Percentiles rank a stretch among this genome's conserved stretches.
These are phyloP conservation scores for Temnothorax longispinosus DNA, from an alignment of 1,140 invertebrate species.

Conservation along the genomic window DNA sequence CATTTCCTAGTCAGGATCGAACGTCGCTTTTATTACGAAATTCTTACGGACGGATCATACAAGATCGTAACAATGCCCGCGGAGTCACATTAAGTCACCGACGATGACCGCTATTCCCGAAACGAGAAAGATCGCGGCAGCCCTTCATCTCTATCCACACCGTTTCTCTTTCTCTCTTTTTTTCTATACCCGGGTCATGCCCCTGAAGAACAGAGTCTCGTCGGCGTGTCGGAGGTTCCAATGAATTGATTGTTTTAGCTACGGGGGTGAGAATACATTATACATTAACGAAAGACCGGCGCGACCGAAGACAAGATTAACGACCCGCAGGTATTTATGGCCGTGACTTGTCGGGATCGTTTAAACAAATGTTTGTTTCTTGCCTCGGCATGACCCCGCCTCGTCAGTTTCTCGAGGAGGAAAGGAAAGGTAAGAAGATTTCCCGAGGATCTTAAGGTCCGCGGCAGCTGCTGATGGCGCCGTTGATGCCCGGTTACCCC, in stretches of 20 bases:
- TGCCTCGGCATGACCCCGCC: constrained; percentile 53
- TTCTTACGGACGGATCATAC: constrained; percentile 7
- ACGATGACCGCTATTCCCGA: constrained; percentile 19
- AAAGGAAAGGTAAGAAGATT: constrained; percentile 34
- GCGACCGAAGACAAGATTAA: constrained; percentile 78
- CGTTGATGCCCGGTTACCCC: constrained; percentile 49
- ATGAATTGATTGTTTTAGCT: constrained; percentile 79
- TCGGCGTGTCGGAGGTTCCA: constrained; percentile 46
- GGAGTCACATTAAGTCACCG: constrained; percentile 34
- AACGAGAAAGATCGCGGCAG: constrained; percentile 8
- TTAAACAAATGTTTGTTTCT: constrained; percentile 82
- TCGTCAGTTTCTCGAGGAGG: constrained; percentile 51
- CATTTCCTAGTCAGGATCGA: constrained; percentile 53
- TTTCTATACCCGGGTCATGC: not conserved
- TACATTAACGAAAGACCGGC: constrained; percentile 77
- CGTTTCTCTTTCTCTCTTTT: constrained; percentile 5
- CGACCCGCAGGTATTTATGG: constrained; percentile 77
- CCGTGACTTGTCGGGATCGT: constrained; percentile 77
- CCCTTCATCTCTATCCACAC: constrained; percentile 56
- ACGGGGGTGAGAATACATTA: constrained; percentile 80
- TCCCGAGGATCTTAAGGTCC: constrained; percentile 44
- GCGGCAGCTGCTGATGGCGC: constrained; percentile 58
- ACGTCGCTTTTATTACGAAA: constrained; percentile 34
- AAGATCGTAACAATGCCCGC: constrained; percentile 17
- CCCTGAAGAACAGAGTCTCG: constrained; percentile 10